Evolutionary conservation across 2,888 invertebrate species (phyloP), one percentile per base, ranked within the genome.

Genomic region (Metopia argyrocephala): DNA sequence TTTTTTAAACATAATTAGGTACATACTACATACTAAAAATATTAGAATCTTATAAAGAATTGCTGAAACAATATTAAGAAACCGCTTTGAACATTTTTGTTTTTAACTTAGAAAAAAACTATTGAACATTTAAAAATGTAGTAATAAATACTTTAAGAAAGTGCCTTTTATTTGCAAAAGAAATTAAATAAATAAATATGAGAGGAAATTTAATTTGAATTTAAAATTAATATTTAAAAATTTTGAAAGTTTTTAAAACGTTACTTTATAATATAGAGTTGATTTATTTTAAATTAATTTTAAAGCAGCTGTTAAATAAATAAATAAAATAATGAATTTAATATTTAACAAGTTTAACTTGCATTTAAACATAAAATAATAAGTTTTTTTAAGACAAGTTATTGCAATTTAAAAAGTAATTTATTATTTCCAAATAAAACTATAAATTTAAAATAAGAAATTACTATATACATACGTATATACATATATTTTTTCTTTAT

Each of bases 151-250:
- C 69, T 78, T 74, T 78, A 57, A 70, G n/a, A n/a, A 81, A 81
- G 81, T 81, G 81, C 81, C 81, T 81, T 81, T 80, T 64, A 80
- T 80, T 80, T 76, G 76, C 76, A 73, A 71, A 79, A 27, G 23
- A 71, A 61, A 1, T 2, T n/a, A 9, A 31, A 50, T 48, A 28
- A 64, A 82, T 56, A 79, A 82, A 78, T 78, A 78, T 83, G 80
- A 78, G 82, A 78, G 50, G 27, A 56, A 20, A 23, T 74, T 75
- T 64, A 50, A 54, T 46, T 46, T 76, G 48, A 46, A 48, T 62
- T 56, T 76, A 62, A n/a, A 69, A 69, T 69, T 69, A 62, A 52
- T 66, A 18, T 31, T 74, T 78, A n/a, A n/a, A n/a, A n/a, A n/a
- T n/a, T n/a, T n/a, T n/a, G n/a, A n/a, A n/a, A n/a, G n/a, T n/a